Evolutionary conservation across 2,797 vertebrate species (phyloP).

Genomic region (Psittacula derbiana): DNA sequence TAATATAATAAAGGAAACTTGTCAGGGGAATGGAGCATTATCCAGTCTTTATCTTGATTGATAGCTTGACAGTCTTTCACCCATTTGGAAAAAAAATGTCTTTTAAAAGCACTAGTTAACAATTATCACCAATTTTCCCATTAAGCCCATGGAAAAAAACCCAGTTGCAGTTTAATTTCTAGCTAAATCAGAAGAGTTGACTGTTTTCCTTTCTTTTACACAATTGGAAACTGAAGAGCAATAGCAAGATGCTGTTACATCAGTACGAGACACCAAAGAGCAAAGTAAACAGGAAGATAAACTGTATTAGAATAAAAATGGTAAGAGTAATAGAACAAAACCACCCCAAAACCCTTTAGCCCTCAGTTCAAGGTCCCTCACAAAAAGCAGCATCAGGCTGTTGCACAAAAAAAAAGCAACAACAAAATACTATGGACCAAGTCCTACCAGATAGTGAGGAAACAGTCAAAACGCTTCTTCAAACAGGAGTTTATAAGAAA

Average conservation of each 20-base stretch:
- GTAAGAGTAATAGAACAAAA: not conserved
- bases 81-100: not conserved
- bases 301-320: not conserved
- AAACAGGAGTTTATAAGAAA: not conserved
- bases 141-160: conserved; percentile 41
- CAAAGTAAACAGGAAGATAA: not conserved
- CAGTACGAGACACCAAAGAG: not conserved
- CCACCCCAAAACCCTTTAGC: not conserved
- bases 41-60: not conserved
- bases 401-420: not conserved
- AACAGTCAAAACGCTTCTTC: not conserved
- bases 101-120: conserved; percentile 38
- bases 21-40: not conserved
- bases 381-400: not conserved
- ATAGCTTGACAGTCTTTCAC: conserved; percentile 20
- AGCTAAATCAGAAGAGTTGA: conserved; percentile 43
- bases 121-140: conserved; percentile 55
- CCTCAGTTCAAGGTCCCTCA: not conserved
- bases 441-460: not conserved
- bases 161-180: conserved; percentile 55
- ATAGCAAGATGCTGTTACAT: conserved; percentile 24
- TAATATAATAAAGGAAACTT: not conserved
- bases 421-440: not conserved
- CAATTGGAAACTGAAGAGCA: conserved; percentile 29
- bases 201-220: conserved; percentile 33